Percentiles rank a stretch among this genome's conserved stretches.
Evolutionary conservation across 2,888 invertebrate genomes (phyloP).

Genomic region (Callyntrura sp.): DNA sequence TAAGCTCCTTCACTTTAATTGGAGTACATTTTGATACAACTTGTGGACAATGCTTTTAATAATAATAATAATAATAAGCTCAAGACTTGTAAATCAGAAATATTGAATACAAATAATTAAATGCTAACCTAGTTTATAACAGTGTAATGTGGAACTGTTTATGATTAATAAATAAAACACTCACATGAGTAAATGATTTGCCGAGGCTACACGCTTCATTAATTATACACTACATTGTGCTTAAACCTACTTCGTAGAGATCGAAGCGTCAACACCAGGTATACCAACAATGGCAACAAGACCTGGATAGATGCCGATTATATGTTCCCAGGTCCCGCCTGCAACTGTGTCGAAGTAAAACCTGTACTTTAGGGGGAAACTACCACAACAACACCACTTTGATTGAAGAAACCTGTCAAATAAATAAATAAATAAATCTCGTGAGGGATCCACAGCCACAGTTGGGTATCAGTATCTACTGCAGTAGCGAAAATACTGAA

Average conservation of each 20-base stretch:
- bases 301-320: conserved; percentile 96
- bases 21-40: conserved; percentile 9
- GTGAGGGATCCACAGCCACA: conserved; percentile 94
- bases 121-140: neutral
- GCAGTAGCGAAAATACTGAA: too few relatives aligned
- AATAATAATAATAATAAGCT: conserved; percentile 39
- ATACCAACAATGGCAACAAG: conserved; percentile 93
- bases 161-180: neutral
- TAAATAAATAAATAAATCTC: conserved; percentile 89
- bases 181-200: conserved; percentile 17
- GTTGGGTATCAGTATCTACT: too few relatives aligned
- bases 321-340: conserved; percentile 95
- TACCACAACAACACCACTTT: conserved; percentile 17
- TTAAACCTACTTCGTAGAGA: conserved; percentile 85
- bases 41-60: neutral
- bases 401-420: neutral
- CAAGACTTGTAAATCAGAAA: conserved; percentile 31
- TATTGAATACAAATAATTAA: neutral
- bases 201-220: too few relatives aligned
- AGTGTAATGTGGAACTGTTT: neutral
- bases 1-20: conserved; percentile 58
- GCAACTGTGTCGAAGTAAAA: conserved; percentile 89
- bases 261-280: conserved; percentile 88
- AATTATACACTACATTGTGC: neutral
- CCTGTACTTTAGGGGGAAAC: conserved; percentile 51